Base-by-base conservation (phyloP, 2,888 invertebrate genomes). In the Drosophila formosana region DNA sequence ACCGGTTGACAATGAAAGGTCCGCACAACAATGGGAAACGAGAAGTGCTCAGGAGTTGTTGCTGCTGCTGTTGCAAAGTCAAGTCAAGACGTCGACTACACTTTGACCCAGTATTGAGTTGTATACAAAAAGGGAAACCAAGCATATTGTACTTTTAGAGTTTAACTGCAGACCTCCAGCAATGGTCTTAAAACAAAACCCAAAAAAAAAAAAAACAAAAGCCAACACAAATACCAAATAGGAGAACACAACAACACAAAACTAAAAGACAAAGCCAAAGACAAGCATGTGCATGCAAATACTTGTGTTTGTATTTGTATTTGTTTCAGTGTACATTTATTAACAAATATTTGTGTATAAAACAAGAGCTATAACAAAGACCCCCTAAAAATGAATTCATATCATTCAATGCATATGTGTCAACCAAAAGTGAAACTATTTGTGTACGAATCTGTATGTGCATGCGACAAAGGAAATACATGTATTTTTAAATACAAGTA, bases 351-450 rank as follows among this genome's bases (percentile, higher is more conserved):
- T 37, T 55, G 63, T 72, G 64, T 66, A 68, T 62, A 63, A 53
- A 68, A 64, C 60, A 53, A 69, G 57, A 56, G 62, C 60, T 28
- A 61, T 50, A 61, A 13, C 56, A 49, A 66, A 2, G 30, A n/a
- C 45, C 63, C 60, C 49, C 50, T 5, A 37, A 66, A 75, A 73
- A 72, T 84, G 71, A 88, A 82, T 65, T 72, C 82, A 87, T 82
- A 83, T 85, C 83, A 83, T 85, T 65, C 43, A 82, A 84, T 84
- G 82, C 82, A 82, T 87, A 87, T 83, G 80, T 85, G 62, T 79
- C 61, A 69, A 66, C 52, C 70, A 61, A 56, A 56, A 64, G 62
- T 70, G 66, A 71, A 73, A 78, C 68, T 78, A 87, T 81, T 84
- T 87, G 75, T 45, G 72, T 62, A 60, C 34, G 50, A 56, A 7